Evolutionary conservation across 2,797 vertebrate genomes (phyloP), one percentile per base, ranked within the genome.

Genomic region (Amazona ochrocephala): DNA sequence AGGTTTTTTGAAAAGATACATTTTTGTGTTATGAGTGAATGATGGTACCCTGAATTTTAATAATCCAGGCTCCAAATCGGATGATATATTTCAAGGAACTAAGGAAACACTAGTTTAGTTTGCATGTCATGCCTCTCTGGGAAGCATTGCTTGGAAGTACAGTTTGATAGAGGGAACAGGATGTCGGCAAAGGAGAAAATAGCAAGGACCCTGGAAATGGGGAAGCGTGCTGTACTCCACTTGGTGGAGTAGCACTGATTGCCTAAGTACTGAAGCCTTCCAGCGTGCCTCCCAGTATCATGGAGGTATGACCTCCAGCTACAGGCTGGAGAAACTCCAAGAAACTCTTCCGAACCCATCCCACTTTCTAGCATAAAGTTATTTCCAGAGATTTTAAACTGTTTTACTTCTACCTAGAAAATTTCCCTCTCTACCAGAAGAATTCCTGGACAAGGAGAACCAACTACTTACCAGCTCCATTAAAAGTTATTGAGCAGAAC

Each of bases 221-320:
- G 14, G 58, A 72, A 7, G 34, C 6, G 16, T 0, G 0, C 5
- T 51, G 44, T 34, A 34, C 18, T 54, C 2, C 9, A 42, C 5
- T n/a, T 16, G 39, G 9, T n/a, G 39, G 24, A 24, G 30, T 32
- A 65, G 5, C 54, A 16, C 16, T 53, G 23, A 39, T 4, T 30
- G 20, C 7, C 20, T 60, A 20, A 2, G 5, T 64, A 64, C 13
- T 2, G 0, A 19, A 22, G 20, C 39, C n/a, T 42, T 64, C 12
- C 32, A 60, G 9, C 14, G 5, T 61, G 30, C 30, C 48, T 86
- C 8, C 48, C 44, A 58, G 26, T 37, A 68, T 15, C 20, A 9
- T 32, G 22, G 27, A 51, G 21, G 26, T 37, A 12, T 1, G 2
- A 30, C 4, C 20, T 53, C 39, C 23, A 90, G 39, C 8, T 34